Evolutionary conservation across 1,140 invertebrate species (phyloP).

Genomic region (Polypedilum pembai): DNA sequence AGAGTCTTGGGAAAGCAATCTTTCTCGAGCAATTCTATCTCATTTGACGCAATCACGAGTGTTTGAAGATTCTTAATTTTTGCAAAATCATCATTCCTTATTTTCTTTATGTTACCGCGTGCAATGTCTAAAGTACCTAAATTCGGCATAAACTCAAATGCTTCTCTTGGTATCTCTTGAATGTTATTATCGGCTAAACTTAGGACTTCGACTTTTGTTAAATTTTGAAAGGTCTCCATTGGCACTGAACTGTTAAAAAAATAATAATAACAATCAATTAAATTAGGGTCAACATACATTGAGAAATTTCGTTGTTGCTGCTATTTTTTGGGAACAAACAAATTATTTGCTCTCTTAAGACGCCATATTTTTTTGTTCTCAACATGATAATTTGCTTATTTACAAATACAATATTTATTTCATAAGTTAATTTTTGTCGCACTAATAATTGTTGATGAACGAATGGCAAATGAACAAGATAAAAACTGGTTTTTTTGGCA

Average conservation of each 20-base stretch:
- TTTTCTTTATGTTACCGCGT: conserved; percentile 56
- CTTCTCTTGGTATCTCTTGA: conserved; percentile 57
- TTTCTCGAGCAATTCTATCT: conserved; percentile 57
- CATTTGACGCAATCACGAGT: conserved; percentile 61
- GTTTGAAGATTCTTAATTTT: conserved; percentile 59
- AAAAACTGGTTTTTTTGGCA: no score
- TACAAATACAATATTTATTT: no score
- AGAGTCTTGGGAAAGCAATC: conserved; percentile 56
- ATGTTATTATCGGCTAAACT: conserved; percentile 67
- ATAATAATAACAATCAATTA: conserved; percentile 25
- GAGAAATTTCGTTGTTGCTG: not conserved
- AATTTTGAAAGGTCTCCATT: conserved; percentile 59
- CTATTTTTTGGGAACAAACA: no score
- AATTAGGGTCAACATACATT: conserved; percentile 29
- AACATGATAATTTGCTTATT: no score
- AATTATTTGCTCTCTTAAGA: no score
- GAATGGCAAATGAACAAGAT: no score
- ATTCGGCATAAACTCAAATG: conserved; percentile 60
- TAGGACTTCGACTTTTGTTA: conserved; percentile 60
- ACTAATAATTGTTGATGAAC: no score
- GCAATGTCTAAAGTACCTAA: conserved; percentile 65
- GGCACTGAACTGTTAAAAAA: conserved; percentile 52
- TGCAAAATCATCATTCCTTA: conserved; percentile 56
- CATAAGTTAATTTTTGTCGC: no score
- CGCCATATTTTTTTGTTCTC: no score